phyloP scores from a whole-genome alignment of 2,888 invertebrate genomes.

The Corbicula japonica region DNA sequence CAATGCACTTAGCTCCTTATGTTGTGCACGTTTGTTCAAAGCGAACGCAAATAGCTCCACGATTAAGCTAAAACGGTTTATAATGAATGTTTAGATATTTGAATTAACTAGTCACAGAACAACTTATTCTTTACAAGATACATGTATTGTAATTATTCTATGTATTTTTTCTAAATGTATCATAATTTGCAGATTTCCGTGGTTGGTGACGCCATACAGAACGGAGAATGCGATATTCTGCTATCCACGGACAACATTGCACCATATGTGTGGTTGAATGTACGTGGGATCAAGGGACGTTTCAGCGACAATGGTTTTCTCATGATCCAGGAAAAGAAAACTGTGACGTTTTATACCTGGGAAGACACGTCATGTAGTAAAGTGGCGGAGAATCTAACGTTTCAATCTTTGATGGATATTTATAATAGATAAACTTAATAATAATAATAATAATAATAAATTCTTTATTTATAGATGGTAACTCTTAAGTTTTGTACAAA shows the following conservation, averaged over 20 bases:
- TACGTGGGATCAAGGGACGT: slow-evolving; percentile 87
- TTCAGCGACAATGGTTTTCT: slow-evolving; percentile 93
- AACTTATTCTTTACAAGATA: not conserved
- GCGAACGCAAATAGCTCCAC: not conserved
- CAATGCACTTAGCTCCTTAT: no score
- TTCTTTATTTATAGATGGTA: no score
- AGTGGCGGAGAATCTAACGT: slow-evolving; percentile 57
- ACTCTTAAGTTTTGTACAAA: no score
- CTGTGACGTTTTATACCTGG: slow-evolving; percentile 75
- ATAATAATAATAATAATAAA: not conserved
- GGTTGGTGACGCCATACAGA: slow-evolving; percentile 14
- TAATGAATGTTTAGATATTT: not conserved
- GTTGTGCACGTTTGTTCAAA: not conserved
- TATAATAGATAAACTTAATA: slow-evolving; percentile 40
- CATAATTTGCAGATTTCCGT: not conserved
- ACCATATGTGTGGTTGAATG: slow-evolving; percentile 85
- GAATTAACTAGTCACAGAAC: not conserved
- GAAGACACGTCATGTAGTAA: slow-evolving; percentile 37
- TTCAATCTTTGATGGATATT: slow-evolving; percentile 74
- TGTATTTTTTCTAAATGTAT: not conserved
- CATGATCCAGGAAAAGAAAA: slow-evolving; percentile 80
- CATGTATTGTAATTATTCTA: not conserved
- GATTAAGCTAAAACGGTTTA: not conserved
- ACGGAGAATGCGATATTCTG: slow-evolving; percentile 66
- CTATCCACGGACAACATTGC: slow-evolving; percentile 78